Percentiles rank a stretch among this genome's conserved stretches.
These are phyloP conservation scores for Yponomeuta cagnagella DNA, from an alignment of 2,888 invertebrate species.

Conservation along the genomic window DNA sequence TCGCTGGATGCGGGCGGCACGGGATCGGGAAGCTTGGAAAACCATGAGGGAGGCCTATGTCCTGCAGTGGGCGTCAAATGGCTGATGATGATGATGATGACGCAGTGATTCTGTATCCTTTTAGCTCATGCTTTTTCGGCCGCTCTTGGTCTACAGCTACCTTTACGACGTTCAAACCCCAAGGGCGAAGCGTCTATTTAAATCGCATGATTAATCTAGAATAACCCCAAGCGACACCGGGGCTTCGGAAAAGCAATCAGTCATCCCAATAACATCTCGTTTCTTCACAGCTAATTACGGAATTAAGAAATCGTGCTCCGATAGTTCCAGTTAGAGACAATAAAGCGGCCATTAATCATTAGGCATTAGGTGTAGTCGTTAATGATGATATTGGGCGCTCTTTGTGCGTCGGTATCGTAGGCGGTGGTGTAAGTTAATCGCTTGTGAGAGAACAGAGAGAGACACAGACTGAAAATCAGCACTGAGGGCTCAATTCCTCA, in stretches of 20 bases:
- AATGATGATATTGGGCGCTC: constrained; percentile 66
- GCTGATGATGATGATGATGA: too few species aligned
- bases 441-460: too few species aligned
- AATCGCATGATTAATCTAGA: constrained; percentile 11
- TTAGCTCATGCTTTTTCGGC: not conserved
- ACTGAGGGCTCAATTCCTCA: too few species aligned
- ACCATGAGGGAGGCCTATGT: too few species aligned
- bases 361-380: constrained; percentile 63
- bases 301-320: constrained; percentile 69
- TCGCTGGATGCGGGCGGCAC: too few species aligned
- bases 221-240: constrained; percentile 8
- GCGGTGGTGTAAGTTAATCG: not conserved
- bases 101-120: too few species aligned
- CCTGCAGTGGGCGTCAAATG: too few species aligned
- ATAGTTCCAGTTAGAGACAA: constrained; percentile 64
- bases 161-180: constrained; percentile 6
- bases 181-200: constrained; percentile 10
- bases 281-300: constrained; percentile 65
- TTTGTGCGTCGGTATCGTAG: constrained; percentile 37
- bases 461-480: too few species aligned
- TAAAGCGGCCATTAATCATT: constrained; percentile 69
- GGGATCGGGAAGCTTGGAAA: too few species aligned
- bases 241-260: constrained; percentile 17
- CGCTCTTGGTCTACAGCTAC: not conserved
- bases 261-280: constrained; percentile 21